Percentiles rank a stretch among this genome's conserved stretches.
Conservation (phyloP, 2,113 vertebrate genomes). For the Alaudala cheleensis region DNA sequence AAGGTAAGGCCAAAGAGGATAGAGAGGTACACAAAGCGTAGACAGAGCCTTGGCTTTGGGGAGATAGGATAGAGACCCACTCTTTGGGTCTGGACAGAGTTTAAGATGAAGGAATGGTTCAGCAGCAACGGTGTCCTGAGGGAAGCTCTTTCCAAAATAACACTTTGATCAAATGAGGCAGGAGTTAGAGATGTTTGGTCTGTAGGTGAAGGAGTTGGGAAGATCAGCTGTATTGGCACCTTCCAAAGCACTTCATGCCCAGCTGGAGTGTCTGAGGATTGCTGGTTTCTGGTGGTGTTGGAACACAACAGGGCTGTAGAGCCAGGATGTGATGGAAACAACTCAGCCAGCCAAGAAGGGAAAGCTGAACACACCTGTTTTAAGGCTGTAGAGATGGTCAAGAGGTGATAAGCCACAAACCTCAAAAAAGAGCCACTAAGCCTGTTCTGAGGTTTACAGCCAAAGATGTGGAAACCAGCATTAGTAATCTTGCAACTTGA, state of each 20-base stretch:
- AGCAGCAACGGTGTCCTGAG: neutral
- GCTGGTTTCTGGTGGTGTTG: neutral
- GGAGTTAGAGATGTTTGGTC: neutral
- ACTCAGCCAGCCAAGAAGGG: neutral
- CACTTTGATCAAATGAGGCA: fast-evolving
- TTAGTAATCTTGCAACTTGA: neutral
- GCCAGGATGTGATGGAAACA: neutral
- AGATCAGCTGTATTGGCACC: neutral
- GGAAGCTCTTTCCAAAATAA: neutral
- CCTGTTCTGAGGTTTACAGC: neutral
- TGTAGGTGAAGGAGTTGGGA: fast-evolving
- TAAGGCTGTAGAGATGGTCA: neutral
- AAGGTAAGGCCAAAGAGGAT: too few relatives aligned
- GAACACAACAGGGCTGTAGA: neutral
- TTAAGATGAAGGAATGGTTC: neutral
- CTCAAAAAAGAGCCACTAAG: neutral
- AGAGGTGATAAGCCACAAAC: neutral
- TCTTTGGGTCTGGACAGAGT: neutral
- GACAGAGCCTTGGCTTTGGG: neutral
- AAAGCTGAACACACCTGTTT: neutral
- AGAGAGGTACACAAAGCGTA: fast-evolving
- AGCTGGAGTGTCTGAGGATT: neutral
- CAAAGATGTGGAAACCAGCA: neutral
- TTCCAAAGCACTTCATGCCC: neutral
- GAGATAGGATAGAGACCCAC: neutral